Evolutionary conservation across 2,797 vertebrate genomes (phyloP).

Genomic region (Aphelocoma californica): DNA sequence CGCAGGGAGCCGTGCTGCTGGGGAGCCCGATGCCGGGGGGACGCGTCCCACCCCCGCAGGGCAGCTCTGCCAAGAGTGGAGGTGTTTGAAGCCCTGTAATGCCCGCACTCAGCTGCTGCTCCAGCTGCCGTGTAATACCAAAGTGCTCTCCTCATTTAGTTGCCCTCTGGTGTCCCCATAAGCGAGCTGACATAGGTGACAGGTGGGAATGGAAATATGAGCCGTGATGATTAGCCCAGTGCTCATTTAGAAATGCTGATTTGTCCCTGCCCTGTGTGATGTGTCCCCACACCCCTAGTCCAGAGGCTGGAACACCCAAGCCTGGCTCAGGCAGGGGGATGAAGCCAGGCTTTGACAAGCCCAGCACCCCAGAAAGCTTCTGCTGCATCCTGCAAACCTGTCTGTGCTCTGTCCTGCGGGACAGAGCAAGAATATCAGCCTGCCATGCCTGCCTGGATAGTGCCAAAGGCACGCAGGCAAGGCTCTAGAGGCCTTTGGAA

Average conservation of each 20-base stretch:
- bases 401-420: background rate
- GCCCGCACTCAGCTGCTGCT: background rate
- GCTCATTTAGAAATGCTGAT: background rate
- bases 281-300: background rate
- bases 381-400: accelerated
- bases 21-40: accelerated
- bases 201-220: background rate
- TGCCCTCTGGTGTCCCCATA: background rate
- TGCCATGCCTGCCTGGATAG: accelerated
- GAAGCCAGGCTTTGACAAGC: background rate
- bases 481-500: background rate
- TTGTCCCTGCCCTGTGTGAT: background rate
- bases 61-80: background rate
- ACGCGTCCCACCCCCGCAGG: background rate
- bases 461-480: background rate
- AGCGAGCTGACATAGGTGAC: background rate
- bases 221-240: background rate
- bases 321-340: background rate
- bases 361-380: background rate
- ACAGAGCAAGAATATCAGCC: background rate
- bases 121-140: background rate
- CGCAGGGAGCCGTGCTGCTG: accelerated
- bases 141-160: background rate
- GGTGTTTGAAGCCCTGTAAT: background rate
- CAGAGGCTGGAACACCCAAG: background rate